These are phyloP conservation scores for Simalia tracyae DNA, from an alignment of 2,797 vertebrate genomes.

Conservation along the genomic window DNA sequence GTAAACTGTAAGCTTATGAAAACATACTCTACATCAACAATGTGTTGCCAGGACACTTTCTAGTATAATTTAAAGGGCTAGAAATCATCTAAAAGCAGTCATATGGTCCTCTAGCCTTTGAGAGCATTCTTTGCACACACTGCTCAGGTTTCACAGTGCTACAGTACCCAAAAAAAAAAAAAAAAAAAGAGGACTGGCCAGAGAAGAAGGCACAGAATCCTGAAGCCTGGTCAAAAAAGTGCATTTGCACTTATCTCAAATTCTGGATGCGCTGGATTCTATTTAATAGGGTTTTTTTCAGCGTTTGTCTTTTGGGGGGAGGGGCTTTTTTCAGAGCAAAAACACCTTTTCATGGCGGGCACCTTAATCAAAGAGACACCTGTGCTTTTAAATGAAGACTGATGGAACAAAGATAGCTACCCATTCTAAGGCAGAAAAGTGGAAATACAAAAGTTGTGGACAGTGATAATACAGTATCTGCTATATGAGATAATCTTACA, in stretches of 20 bases:
- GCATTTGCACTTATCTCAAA: neutral
- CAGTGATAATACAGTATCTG: neutral
- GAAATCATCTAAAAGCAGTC: neutral
- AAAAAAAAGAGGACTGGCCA: neutral
- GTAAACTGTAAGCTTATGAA: neutral
- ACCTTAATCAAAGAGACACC: neutral
- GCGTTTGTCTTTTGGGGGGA: neutral
- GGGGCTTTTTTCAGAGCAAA: neutral
- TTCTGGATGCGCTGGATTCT: neutral
- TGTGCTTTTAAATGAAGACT: neutral
- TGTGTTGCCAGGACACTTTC: neutral
- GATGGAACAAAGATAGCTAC: neutral
- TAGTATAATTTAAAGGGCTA: neutral
- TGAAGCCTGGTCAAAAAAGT: neutral
- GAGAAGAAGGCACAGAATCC: neutral
- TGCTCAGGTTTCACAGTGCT: neutral
- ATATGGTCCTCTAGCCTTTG: neutral
- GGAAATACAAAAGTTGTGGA: neutral
- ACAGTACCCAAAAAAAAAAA: neutral
- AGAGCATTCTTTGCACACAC: neutral
- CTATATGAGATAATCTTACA: neutral
- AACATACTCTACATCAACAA: neutral
- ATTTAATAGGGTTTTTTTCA: neutral
- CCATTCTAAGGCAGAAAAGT: neutral
- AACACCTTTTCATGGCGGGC: neutral